Base-by-base conservation (phyloP, 2,113 vertebrate species). In the Sprattus sprattus region DNA sequence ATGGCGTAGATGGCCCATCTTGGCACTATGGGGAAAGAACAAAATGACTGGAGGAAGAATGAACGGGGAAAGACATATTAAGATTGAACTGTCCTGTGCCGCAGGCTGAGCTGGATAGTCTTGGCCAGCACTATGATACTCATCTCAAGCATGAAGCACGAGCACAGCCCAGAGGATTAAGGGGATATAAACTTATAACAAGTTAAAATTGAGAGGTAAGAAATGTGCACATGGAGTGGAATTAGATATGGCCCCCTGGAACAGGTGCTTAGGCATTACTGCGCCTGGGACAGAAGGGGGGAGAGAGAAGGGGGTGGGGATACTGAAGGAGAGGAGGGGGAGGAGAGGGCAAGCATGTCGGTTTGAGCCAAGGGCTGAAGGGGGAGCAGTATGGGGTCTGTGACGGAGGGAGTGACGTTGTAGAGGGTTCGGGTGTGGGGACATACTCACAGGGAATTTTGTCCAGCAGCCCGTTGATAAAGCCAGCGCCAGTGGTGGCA, bases 401-500 rank as follows among this genome's bases (percentile, higher is more conserved):
- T 67, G 67, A 75, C 28, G 9, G n/a, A 22, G 18, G 47, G 11
- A 44, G 39, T 39, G 39, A 39, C 39, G 1, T 39, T 39, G 39
- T 39, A 2, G 39, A 39, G 39, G 39, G 39, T 1, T 20, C 22
- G 44, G 8, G 50, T 0, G n/a, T 6, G 18, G 8, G 28, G 47
- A 39, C 15, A 0, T 13, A 96, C 96, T 97, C 88, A 97, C 97
- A 0, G 0, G 95, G 95, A 81, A 97, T 96, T 25, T 84, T 49
- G 89, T 94, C 80, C 1, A 96, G 11, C 39, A 96, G 86, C 85
- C 91, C 67, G 0, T 89, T 86, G 67, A 95, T 75, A 81, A 95
- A 88, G 39, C 84, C 84, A 0, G 88, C 67, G 2, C 0, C 13
- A 1, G 89, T 88, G 67, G 52, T 83, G 64, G 52, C 28, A 81